Conservation (phyloP, 2,888 invertebrate species). For the Pseudoips prasinana region DNA sequence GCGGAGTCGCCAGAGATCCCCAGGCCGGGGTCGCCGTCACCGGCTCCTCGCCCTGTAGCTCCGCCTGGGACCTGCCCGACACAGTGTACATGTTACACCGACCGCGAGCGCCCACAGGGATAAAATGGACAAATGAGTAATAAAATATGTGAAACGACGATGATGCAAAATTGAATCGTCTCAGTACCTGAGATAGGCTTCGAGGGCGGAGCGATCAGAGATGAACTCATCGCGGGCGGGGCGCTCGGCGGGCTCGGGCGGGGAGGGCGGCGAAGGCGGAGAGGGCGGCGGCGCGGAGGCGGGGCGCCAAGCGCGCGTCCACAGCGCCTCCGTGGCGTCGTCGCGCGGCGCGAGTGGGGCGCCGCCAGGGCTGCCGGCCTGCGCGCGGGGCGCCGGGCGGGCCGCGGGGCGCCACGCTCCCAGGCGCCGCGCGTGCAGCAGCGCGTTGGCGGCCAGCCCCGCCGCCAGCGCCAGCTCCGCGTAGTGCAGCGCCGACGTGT, state of each 20-base stretch:
- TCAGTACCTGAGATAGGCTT: conserved; percentile 7
- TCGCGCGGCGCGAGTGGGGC: conserved; percentile 10
- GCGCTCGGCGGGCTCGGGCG: conserved; percentile 5
- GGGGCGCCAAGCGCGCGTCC: conserved; percentile 5
- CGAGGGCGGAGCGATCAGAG: conserved; percentile 30
- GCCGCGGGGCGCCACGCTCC: neutral
- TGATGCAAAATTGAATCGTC: too few species aligned
- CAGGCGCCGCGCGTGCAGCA: conserved; percentile 22
- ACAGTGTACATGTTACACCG: too few species aligned
- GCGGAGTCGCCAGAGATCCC: conserved; percentile 31
- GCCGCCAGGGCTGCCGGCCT: conserved; percentile 6
- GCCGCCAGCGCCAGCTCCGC: conserved; percentile 37
- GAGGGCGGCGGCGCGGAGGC: conserved; percentile 3
- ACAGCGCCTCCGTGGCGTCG: conserved; percentile 1
- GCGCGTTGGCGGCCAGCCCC: conserved; percentile 20
- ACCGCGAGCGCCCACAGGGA: too few species aligned
- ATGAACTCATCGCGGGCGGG: conserved; percentile 50
- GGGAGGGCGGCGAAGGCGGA: conserved; percentile 49
- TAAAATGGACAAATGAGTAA: too few species aligned
- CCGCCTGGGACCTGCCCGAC: too few species aligned
- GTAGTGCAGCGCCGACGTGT: conserved; percentile 56
- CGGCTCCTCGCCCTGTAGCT: neutral
- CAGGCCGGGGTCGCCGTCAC: conserved; percentile 16
- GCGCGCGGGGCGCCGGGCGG: conserved; percentile 7
- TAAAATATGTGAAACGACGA: too few species aligned